Evolutionary conservation across 1,140 invertebrate species (phyloP).

Genomic region (Caligus rogercresseyi): DNA sequence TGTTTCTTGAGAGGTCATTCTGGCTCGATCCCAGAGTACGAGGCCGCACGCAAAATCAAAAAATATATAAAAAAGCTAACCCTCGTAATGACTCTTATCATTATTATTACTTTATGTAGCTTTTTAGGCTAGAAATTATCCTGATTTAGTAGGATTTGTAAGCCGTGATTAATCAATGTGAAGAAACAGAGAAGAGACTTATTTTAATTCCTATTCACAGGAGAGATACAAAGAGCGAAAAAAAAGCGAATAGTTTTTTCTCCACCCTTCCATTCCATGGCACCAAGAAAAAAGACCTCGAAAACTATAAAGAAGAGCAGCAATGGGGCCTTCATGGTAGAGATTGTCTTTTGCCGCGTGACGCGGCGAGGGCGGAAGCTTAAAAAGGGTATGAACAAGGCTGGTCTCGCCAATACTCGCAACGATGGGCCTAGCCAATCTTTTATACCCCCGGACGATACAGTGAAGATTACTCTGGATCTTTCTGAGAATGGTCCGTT

Average conservation of each 20-base stretch:
- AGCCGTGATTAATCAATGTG: not conserved
- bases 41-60: not conserved
- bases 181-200: not conserved
- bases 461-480: conserved; percentile 16
- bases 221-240: not conserved
- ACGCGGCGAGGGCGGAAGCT: conserved; percentile 17
- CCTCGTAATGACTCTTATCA: too few species aligned
- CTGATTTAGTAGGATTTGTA: not conserved
- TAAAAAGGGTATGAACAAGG: conserved; percentile 17
- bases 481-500: conserved; percentile 17
- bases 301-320: not conserved
- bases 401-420: not conserved
- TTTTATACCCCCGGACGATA: conserved; percentile 20
- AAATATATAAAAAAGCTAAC: not conserved
- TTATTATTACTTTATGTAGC: not conserved
- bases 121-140: not conserved
- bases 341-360: conserved; percentile 19
- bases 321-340: conserved; percentile 20
- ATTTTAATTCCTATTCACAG: not conserved
- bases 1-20: not conserved
- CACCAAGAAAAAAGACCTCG: not conserved
- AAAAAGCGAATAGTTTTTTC: not conserved
- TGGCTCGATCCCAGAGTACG: not conserved
- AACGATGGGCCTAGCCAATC: conserved; percentile 9
- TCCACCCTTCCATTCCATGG: not conserved